These are phyloP conservation scores for Chrysolina americana DNA, from an alignment of 2,888 invertebrate species.

Conservation along the genomic window DNA sequence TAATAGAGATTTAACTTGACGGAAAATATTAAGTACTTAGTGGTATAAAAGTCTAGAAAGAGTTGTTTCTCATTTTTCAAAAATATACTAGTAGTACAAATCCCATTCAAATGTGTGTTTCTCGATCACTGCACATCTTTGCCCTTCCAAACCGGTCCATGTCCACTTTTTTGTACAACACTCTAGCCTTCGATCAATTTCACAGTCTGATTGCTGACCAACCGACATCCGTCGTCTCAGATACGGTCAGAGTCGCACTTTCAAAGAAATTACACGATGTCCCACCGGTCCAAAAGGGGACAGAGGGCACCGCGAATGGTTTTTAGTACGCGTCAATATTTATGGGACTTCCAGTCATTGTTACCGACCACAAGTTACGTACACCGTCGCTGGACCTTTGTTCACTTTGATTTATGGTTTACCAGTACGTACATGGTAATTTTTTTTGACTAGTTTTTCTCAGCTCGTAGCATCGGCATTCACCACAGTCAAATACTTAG, in stretches of 20 bases:
- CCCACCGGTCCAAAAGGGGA: constrained; percentile 54
- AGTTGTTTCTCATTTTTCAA: too few species aligned
- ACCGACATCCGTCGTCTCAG: constrained; percentile 19
- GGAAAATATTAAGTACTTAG: too few species aligned
- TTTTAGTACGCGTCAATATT: constrained; percentile 57
- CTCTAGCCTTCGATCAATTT: constrained; percentile 8
- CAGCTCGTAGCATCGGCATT: too few species aligned
- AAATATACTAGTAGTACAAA: too few species aligned
- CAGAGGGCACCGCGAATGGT: constrained; percentile 42
- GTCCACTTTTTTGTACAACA: neutral
- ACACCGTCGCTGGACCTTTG: constrained; percentile 51
- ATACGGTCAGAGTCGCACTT: constrained; percentile 13
- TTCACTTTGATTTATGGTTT: constrained; percentile 54
- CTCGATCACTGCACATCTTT: neutral
- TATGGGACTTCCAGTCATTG: constrained; percentile 60
- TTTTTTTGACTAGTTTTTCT: too few species aligned
- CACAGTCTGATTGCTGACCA: constrained; percentile 7
- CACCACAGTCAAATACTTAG: too few species aligned
- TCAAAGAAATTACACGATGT: constrained; percentile 19
- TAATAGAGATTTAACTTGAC: too few species aligned
- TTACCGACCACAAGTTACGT: constrained; percentile 54
- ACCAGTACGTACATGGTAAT: too few species aligned
- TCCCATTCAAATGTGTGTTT: too few species aligned
- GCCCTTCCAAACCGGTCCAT: neutral
- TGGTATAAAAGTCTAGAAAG: too few species aligned